Percentiles rank a stretch among this genome's conserved stretches.
Conservation (phyloP, 2,888 invertebrate species). For the Biston betularia region DNA sequence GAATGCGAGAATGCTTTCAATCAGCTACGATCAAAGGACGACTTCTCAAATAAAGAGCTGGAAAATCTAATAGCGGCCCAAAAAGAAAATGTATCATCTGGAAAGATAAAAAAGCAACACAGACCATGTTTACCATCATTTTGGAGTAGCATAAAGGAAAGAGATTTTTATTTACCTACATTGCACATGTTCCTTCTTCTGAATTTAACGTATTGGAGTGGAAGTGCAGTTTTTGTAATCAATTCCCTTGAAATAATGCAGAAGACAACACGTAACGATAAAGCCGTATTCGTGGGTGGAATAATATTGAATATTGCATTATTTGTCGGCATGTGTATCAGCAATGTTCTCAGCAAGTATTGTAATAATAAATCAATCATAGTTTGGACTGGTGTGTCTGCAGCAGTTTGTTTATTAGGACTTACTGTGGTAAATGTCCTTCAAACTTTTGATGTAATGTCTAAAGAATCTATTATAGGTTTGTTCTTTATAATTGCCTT, state of each 20-base stretch:
- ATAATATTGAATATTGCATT: not conserved
- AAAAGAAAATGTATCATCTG: slow-evolving; percentile 15
- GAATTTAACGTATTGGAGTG: slow-evolving; percentile 42
- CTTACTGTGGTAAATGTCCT: slow-evolving; percentile 2
- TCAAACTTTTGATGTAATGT: slow-evolving; percentile 22
- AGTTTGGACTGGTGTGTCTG: slow-evolving; percentile 1
- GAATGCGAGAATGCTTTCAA: slow-evolving; percentile 39
- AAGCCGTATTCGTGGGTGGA: slow-evolving; percentile 21
- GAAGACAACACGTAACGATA: slow-evolving; percentile 15
- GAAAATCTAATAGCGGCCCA: slow-evolving; percentile 34
- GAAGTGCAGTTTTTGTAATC: slow-evolving; percentile 29
- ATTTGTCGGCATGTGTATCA: not conserved
- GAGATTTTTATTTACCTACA: slow-evolving; percentile 44
- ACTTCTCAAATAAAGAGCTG: slow-evolving; percentile 35
- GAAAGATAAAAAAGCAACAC: not conserved
- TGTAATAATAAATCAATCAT: slow-evolving; percentile 2
- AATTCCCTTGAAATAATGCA: slow-evolving; percentile 1
- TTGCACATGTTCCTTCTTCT: slow-evolving; percentile 36
- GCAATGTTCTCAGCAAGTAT: slow-evolving; percentile 5
- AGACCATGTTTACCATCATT: not conserved
- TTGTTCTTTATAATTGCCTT: slow-evolving; percentile 31
- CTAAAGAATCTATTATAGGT: slow-evolving; percentile 30
- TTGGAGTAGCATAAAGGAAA: slow-evolving; percentile 13
- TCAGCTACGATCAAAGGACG: slow-evolving; percentile 38
- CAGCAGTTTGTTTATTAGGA: not conserved